Base-by-base conservation (phyloP, 2,797 vertebrate genomes). In the Acanthurus leucopareius region DNA sequence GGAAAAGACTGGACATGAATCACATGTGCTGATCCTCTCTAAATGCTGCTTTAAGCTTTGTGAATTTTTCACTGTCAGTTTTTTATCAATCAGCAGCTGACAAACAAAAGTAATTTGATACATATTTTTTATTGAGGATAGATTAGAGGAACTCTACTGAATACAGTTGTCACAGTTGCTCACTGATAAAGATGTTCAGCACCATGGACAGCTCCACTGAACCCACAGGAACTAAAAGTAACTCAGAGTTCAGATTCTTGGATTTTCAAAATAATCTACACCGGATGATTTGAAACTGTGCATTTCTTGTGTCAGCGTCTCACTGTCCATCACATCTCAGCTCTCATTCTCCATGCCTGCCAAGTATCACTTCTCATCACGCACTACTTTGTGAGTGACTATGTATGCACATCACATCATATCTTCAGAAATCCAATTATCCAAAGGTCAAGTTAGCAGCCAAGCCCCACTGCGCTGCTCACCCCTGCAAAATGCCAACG, bases 341-440 rank as follows among this genome's bases (percentile, higher is more conserved):
- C 75, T 78, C 73, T 91, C 69, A 88, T 90, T 89, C 71, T 79
- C 70, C 66, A 82, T 86, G 88, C 90, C 86, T 93, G 89, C 80
- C 86, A 88, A 92, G 91, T 90, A 89, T 92, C 82, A 75, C 79
- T 87, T 92, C 90, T 91, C 89, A 91, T 91, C 90, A 89, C 88
- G 84, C 91, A 90, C 61, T 81, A 71, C 86, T 74, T 32, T 61
- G 63, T 73, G 49, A 71, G 59, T 71, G 80, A 75, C 51, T 70
- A 69, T 78, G 59, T 69, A 56, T 65, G 84, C 28, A 75, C 81
- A 90, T 91, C 86, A 79, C 88, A 90, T 94, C 90, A 88, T 92
- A 93, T 95, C 94, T 93, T 90, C 88, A 86, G 88, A 93, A 94
- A 94, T 94, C 90, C 92, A 94, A 94, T 95, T 94, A 93, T 89